Conservation (phyloP, 2,888 invertebrate genomes). For the Lydus trimaculatus region DNA sequence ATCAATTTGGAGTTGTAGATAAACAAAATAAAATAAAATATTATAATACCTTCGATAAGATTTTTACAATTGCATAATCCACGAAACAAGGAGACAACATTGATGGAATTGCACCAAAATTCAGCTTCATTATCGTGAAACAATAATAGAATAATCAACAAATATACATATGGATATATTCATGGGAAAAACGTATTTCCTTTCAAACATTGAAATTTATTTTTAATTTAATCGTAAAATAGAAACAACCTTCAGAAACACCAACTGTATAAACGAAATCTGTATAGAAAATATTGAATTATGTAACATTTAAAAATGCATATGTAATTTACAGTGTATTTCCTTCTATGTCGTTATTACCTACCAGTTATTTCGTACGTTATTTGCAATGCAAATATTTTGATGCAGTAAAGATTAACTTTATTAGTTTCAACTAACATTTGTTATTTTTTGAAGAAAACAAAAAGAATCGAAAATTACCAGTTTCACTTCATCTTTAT, state of each 20-base stretch:
- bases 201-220: background rate
- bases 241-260: background rate
- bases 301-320: background rate
- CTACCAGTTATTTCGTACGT: background rate
- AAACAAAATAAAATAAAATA: background rate
- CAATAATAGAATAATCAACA: background rate
- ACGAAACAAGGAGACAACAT: background rate
- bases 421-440: background rate
- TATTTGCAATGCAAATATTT: conserved; percentile 5
- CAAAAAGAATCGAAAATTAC: no score
- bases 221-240: background rate
- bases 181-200: background rate
- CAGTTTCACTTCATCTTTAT: background rate
- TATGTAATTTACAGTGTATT: background rate
- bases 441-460: background rate
- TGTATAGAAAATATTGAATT: background rate
- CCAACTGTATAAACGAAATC: background rate
- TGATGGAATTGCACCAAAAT: background rate
- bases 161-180: background rate
- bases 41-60: background rate
- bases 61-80: background rate
- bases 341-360: background rate
- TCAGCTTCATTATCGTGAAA: background rate
- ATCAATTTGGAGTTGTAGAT: background rate
- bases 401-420: background rate